Evolutionary conservation across 2,888 invertebrate genomes (phyloP).

Genomic region (Pyrocoelia pectoralis): DNA sequence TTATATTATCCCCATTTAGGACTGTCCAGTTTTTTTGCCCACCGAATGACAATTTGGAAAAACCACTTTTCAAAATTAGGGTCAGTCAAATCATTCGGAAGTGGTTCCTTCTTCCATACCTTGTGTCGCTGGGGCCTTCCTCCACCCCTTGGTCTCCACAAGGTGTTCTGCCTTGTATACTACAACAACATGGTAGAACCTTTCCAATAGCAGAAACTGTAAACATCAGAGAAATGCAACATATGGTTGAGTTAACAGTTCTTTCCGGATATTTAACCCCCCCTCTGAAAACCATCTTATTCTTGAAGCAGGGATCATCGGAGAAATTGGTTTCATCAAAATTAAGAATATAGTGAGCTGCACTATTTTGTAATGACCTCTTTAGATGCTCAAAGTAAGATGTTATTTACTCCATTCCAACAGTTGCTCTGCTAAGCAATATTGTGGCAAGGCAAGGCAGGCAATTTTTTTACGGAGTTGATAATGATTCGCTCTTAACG

Average conservation of each 20-base stretch:
- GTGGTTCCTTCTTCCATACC: slow-evolving; percentile 1
- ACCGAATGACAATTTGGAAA: background rate
- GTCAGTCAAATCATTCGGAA: background rate
- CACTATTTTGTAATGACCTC: no score
- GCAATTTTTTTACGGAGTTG: no score
- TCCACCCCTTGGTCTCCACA: background rate
- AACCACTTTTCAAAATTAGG: slow-evolving; percentile 1
- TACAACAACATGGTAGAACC: background rate
- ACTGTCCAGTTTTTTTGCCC: background rate
- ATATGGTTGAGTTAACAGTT: background rate
- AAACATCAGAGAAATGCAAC: background rate
- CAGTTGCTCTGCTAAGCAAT: no score
- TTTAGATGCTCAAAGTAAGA: background rate
- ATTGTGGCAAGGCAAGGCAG: no score
- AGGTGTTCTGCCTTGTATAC: background rate
- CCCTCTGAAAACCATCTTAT: no score
- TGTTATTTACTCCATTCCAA: background rate
- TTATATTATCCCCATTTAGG: slow-evolving; percentile 6
- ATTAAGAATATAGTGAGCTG: background rate
- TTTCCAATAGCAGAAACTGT: slow-evolving; percentile 3
- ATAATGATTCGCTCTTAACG: no score
- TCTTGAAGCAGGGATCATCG: no score
- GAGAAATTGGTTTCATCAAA: no score
- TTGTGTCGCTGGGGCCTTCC: background rate
- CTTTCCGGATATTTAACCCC: no score